Percentiles rank a stretch among this genome's conserved stretches.
These are phyloP conservation scores for Saimiri boliviensis DNA, from an alignment of 2,113 vertebrate genomes.

Conservation along the genomic window DNA sequence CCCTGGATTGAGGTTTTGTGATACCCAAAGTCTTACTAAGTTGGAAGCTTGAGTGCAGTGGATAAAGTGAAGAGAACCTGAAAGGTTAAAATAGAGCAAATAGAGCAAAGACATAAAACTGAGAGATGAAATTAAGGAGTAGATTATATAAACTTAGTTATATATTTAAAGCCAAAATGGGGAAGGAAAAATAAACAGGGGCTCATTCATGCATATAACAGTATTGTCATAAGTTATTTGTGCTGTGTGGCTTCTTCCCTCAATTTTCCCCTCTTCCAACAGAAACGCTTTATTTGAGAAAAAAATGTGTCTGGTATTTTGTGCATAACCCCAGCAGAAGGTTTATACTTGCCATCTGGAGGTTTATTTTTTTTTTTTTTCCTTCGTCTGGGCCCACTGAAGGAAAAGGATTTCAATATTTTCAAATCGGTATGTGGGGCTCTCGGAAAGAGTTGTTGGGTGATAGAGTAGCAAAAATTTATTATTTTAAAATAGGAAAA, in stretches of 20 bases:
- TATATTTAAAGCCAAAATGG: slow-evolving; percentile 45
- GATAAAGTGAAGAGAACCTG: slow-evolving; percentile 46
- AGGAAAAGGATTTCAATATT: slow-evolving; percentile 79
- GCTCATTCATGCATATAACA: slow-evolving; percentile 63
- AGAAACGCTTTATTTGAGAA: slow-evolving; percentile 79
- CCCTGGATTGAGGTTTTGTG: slow-evolving; percentile 45
- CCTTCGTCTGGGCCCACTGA: slow-evolving; percentile 76
- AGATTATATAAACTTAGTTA: slow-evolving; percentile 54
- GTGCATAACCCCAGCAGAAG: slow-evolving; percentile 84
- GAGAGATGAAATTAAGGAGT: slow-evolving; percentile 61
- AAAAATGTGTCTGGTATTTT: slow-evolving; percentile 83
- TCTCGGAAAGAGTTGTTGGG: slow-evolving; percentile 59
- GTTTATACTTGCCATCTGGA: slow-evolving; percentile 85
- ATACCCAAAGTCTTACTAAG: slow-evolving; percentile 49
- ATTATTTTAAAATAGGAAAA: slow-evolving; percentile 73
- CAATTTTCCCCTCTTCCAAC: slow-evolving; percentile 49
- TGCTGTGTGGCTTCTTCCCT: slow-evolving; percentile 63
- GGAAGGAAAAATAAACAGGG: not conserved
- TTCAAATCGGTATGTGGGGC: slow-evolving; percentile 70
- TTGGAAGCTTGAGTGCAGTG: slow-evolving; percentile 54
- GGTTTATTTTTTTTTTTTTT: slow-evolving; percentile 73
- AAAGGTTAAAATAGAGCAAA: slow-evolving; percentile 62
- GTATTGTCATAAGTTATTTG: slow-evolving; percentile 68
- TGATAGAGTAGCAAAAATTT: slow-evolving; percentile 51
- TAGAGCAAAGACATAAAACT: slow-evolving; percentile 59